These are phyloP conservation scores for Agrypnia vestita DNA, from an alignment of 1,140 invertebrate species.

Conservation along the genomic window DNA sequence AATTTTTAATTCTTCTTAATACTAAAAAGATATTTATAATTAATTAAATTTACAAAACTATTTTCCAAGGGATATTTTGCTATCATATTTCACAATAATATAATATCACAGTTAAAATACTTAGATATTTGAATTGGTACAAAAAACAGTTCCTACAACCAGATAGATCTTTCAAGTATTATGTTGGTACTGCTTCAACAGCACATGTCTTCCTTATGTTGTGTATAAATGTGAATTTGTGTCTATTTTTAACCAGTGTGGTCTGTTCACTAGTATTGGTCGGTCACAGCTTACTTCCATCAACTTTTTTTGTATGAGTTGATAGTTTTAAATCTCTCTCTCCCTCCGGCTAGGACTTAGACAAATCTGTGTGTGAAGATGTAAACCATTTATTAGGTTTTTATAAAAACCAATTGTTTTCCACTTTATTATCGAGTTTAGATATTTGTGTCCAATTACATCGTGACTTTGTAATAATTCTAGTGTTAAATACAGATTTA, in stretches of 20 bases:
- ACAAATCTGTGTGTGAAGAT: slow-evolving; percentile 1
- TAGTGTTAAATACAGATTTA: slow-evolving; percentile 30
- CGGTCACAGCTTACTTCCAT: slow-evolving; percentile 24
- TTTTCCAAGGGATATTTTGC: too few relatives aligned
- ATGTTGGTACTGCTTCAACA: slow-evolving; percentile 42
- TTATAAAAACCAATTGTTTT: not conserved
- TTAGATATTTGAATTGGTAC: too few relatives aligned
- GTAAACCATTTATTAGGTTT: slow-evolving; percentile 20
- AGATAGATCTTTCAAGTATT: not conserved
- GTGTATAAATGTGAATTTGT: slow-evolving; percentile 41
- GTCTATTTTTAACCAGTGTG: slow-evolving; percentile 50
- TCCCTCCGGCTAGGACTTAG: slow-evolving; percentile 31
- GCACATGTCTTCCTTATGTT: slow-evolving; percentile 46
- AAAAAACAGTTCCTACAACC: too few relatives aligned
- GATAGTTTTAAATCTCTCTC: slow-evolving; percentile 13
- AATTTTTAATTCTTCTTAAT: too few relatives aligned
- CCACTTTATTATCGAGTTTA: not conserved
- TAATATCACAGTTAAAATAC: too few relatives aligned
- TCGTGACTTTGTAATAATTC: slow-evolving; percentile 23
- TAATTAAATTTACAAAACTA: too few relatives aligned
- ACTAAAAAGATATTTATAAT: too few relatives aligned
- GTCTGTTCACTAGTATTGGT: slow-evolving; percentile 27
- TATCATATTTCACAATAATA: too few relatives aligned
- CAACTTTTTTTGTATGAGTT: slow-evolving; percentile 22
- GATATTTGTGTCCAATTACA: slow-evolving; percentile 29